Conservation (phyloP, 2,113 vertebrate genomes). For the Sorex araneus region DNA sequence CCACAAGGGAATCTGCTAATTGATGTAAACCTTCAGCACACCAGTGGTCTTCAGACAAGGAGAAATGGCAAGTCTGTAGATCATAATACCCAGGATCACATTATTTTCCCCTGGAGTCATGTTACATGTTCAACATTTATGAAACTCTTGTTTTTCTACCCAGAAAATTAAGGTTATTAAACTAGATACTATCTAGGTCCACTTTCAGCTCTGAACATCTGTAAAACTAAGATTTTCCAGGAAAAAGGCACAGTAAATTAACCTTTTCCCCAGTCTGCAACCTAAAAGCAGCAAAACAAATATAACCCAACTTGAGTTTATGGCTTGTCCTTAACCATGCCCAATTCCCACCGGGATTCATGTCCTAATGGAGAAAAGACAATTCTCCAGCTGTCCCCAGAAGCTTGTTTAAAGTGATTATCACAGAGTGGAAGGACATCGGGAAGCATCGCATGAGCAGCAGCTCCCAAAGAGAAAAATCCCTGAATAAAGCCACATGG, state of each 20-base stretch:
- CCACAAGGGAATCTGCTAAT: neutral
- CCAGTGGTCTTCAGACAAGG: neutral
- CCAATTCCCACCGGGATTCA: conserved; percentile 32
- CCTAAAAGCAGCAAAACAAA: conserved; percentile 50
- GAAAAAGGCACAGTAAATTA: conserved; percentile 49
- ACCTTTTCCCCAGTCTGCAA: conserved; percentile 42
- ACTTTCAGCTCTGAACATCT: conserved; percentile 39
- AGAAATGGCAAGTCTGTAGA: neutral
- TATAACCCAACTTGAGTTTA: conserved; percentile 47
- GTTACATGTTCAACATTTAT: conserved; percentile 26
- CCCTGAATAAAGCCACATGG: neutral
- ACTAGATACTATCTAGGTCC: conserved; percentile 38
- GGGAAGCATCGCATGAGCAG: neutral
- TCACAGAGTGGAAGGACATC: conserved; percentile 22
- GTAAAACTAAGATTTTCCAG: conserved; percentile 22
- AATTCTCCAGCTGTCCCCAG: conserved; percentile 30
- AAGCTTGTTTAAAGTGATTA: conserved; percentile 61
- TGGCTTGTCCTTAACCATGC: conserved; percentile 34
- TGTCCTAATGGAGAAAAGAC: conserved; percentile 70
- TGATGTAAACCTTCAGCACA: neutral
- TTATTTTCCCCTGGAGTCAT: neutral
- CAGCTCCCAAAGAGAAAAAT: neutral
- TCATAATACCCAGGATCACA: neutral
- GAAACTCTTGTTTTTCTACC: conserved; percentile 30
- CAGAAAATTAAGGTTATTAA: conserved; percentile 10